Conservation (phyloP, 2,113 vertebrate species). For the Cairina moschata region DNA sequence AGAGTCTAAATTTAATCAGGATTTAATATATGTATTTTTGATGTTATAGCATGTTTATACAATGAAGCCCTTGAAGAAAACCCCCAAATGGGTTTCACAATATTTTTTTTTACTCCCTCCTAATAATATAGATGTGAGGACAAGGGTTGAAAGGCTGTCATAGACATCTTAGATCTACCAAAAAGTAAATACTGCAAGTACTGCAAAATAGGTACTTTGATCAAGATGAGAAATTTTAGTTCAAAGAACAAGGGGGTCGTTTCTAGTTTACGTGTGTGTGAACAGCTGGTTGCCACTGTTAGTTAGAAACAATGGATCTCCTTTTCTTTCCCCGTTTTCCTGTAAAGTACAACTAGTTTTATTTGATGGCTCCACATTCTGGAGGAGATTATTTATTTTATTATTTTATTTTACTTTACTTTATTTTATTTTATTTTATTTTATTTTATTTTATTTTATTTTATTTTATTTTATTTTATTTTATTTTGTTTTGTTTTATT, state of each 20-base stretch:
- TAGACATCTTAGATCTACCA: neutral
- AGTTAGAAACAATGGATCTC: neutral
- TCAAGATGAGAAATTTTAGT: neutral
- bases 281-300: neutral
- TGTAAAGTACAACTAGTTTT: neutral
- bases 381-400: neutral
- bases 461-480: neutral
- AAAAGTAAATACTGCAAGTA: neutral
- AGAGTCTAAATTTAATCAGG: neutral
- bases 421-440: neutral
- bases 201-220: neutral
- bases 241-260: neutral
- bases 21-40: neutral
- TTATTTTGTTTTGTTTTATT: neutral
- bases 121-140: neutral
- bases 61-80: neutral
- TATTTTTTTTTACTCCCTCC: neutral
- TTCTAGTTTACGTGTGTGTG: neutral
- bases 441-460: neutral
- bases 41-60: neutral
- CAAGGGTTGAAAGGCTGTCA: neutral
- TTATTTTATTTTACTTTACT: neutral
- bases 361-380: neutral
- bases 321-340: neutral
- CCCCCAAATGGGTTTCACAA: neutral